Conservation (phyloP, 1,140 invertebrate species). For the Lordiphosa stackelbergi region DNA sequence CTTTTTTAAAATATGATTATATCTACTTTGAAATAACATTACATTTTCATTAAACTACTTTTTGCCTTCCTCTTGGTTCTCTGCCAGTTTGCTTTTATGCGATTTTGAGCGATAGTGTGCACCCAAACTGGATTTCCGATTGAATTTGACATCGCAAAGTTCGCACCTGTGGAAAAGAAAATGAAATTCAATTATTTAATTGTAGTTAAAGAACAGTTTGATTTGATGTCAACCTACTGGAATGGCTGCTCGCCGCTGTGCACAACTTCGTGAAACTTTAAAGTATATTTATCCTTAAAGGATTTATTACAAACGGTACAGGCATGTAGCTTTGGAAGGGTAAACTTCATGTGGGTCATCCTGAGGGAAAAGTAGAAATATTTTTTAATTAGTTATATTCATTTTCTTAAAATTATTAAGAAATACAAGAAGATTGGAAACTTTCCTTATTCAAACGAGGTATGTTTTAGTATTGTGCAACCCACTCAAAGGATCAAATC, state of each 20-base stretch:
- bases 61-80: conserved; percentile 2
- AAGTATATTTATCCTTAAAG: conserved; percentile 16
- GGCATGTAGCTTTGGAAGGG: neutral
- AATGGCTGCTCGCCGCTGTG: conserved; percentile 50
- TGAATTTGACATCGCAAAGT: conserved; percentile 31
- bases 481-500: too few species aligned
- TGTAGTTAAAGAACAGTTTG: neutral
- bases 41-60: too few species aligned
- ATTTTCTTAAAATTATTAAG: too few species aligned
- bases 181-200: neutral
- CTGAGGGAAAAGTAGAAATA: conserved; percentile 2
- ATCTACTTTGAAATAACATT: too few species aligned
- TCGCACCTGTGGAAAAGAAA: conserved; percentile 29
- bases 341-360: conserved; percentile 17
- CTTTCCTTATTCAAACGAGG: too few species aligned
- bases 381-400: neutral
- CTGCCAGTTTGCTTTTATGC: conserved; percentile 17
- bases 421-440: too few species aligned
- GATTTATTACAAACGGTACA: conserved; percentile 34
- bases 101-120: conserved; percentile 42
- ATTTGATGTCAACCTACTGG: conserved; percentile 13
- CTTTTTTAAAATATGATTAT: too few species aligned
- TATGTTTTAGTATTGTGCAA: too few species aligned
- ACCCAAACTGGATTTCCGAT: conserved; percentile 32
- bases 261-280: conserved; percentile 29